A percentile compares a stretch with the other conserved stretches of the same genome.
Evolutionary conservation across 2,888 invertebrate species (phyloP).

Genomic region (Thecocarcelia acutangulata): DNA sequence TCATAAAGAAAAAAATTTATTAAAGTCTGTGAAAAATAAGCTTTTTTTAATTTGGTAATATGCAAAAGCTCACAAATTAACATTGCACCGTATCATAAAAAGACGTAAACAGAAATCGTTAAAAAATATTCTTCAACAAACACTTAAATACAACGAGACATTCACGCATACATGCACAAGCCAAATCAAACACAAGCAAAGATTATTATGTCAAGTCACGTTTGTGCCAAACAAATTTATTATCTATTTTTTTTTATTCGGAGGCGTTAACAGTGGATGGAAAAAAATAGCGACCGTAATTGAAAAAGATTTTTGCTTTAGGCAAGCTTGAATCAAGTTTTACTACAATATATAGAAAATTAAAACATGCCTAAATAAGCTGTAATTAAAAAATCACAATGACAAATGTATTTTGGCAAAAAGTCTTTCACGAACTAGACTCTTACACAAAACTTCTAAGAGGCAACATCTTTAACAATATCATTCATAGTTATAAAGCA

Average conservation of each 20-base stretch:
- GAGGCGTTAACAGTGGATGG: too few relatives aligned
- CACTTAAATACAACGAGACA: slow-evolving; percentile 48
- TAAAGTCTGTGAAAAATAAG: slow-evolving; percentile 2
- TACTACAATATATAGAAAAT: too few relatives aligned
- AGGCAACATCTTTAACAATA: not conserved
- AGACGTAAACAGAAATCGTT: slow-evolving; percentile 35
- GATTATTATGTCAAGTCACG: slow-evolving; percentile 81
- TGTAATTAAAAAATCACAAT: too few relatives aligned
- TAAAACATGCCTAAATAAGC: too few relatives aligned
- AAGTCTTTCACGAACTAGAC: too few relatives aligned
- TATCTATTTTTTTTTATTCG: not conserved
- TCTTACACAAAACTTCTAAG: too few relatives aligned
- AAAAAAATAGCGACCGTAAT: too few relatives aligned
- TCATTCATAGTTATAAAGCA: too few relatives aligned
- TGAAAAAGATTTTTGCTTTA: too few relatives aligned
- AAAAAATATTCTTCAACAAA: slow-evolving; percentile 70
- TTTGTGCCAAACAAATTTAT: slow-evolving; percentile 75
- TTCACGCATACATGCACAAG: not conserved
- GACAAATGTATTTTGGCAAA: too few relatives aligned
- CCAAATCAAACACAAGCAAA: slow-evolving; percentile 53
- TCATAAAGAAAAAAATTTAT: slow-evolving; percentile 49
- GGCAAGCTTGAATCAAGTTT: too few relatives aligned
- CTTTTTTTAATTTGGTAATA: not conserved
- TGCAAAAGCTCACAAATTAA: slow-evolving; percentile 48
- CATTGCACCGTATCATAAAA: slow-evolving; percentile 49